Percentiles rank a stretch among this genome's conserved stretches.
Evolutionary conservation across 2,113 vertebrate genomes (phyloP).

Genomic region (Oreocharis arfaki): DNA sequence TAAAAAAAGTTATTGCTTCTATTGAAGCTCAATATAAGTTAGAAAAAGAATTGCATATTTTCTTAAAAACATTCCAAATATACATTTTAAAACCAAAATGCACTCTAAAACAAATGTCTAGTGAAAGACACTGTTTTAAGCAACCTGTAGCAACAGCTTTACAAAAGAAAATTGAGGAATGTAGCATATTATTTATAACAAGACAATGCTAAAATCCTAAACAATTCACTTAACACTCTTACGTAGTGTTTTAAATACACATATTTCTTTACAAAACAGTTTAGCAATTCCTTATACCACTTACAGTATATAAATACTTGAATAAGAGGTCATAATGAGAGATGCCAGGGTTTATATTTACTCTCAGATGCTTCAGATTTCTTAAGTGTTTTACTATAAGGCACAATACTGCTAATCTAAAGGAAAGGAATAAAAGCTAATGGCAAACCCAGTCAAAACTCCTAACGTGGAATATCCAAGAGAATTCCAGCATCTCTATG

Average conservation of each 20-base stretch:
- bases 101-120: constrained; percentile 32
- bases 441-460: background rate
- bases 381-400: constrained; percentile 49
- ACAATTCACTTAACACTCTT: constrained; percentile 19
- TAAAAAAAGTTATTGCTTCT: constrained; percentile 52
- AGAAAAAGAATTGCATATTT: constrained; percentile 65
- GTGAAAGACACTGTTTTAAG: constrained; percentile 37
- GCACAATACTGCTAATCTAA: constrained; percentile 58
- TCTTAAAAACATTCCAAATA: constrained; percentile 57
- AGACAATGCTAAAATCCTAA: constrained; percentile 46
- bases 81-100: constrained; percentile 41
- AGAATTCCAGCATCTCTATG: background rate
- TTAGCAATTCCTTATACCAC: constrained; percentile 43
- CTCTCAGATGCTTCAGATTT: constrained; percentile 43
- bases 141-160: constrained; percentile 34
- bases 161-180: constrained; percentile 37
- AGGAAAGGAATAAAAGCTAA: constrained; percentile 30
- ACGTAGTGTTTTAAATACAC: constrained; percentile 46
- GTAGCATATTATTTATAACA: constrained; percentile 38
- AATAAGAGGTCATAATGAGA: constrained; percentile 44
- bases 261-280: constrained; percentile 58
- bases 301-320: constrained; percentile 48
- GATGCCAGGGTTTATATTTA: constrained; percentile 45
- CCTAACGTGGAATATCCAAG: background rate
- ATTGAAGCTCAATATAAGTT: constrained; percentile 46